Evolutionary conservation across 2,888 invertebrate genomes (phyloP).

Genomic region (Drosophila hamatofila): DNA sequence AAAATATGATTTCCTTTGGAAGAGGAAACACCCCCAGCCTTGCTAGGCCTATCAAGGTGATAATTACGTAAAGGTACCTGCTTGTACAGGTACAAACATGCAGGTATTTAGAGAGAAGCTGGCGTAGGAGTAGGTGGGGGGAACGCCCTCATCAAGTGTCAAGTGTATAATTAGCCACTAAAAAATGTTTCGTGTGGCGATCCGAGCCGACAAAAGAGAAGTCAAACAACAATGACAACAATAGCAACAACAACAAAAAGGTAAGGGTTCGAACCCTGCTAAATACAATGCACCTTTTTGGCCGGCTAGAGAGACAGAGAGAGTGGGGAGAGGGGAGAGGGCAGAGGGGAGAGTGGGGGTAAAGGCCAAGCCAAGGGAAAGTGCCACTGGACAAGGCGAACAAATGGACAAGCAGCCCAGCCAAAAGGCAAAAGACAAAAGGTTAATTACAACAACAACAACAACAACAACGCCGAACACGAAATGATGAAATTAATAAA

Average conservation of each 20-base stretch:
- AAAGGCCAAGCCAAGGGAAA: conserved; percentile 30
- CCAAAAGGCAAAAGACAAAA: conserved; percentile 69
- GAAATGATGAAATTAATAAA: conserved; percentile 80
- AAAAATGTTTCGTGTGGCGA: conserved; percentile 50
- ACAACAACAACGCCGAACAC: conserved; percentile 54
- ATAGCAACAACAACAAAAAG: conserved; percentile 23
- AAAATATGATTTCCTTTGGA: conserved; percentile 19
- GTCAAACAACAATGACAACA: conserved; percentile 29
- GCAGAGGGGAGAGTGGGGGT: background rate
- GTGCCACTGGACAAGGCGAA: conserved; percentile 45
- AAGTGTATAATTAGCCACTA: conserved; percentile 76
- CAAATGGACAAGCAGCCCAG: conserved; percentile 58
- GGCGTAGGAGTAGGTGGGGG: conserved; percentile 2
- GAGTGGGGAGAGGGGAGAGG: too few relatives aligned
- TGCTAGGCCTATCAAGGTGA: conserved; percentile 8
- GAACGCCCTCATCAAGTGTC: conserved; percentile 73
- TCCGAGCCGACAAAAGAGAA: conserved; percentile 43
- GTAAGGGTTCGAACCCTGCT: conserved; percentile 41
- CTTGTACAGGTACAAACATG: conserved; percentile 31
- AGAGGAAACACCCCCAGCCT: conserved; percentile 1
- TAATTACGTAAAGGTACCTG: conserved; percentile 53
- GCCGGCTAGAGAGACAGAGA: too few relatives aligned
- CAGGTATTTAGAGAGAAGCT: background rate
- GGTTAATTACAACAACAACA: conserved; percentile 76
- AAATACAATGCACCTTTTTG: conserved; percentile 29